These are phyloP conservation scores for Torymus auratus DNA, from an alignment of 2,888 invertebrate species.

Conservation along the genomic window DNA sequence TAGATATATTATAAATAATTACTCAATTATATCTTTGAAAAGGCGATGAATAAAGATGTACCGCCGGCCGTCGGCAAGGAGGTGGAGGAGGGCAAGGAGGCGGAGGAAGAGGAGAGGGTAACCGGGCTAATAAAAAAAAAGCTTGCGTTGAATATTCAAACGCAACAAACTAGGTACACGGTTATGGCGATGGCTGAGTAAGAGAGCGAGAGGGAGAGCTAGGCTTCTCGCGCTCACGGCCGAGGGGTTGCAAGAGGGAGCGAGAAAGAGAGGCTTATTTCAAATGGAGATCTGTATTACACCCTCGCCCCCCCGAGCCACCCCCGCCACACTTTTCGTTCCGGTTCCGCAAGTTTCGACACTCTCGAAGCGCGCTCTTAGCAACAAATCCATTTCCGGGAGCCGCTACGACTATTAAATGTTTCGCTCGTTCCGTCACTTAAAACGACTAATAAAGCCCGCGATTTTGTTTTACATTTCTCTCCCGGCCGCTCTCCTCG, in stretches of 20 bases:
- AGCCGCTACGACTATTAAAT: constrained; percentile 43
- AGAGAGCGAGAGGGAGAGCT: constrained; percentile 54
- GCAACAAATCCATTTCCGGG: constrained; percentile 58
- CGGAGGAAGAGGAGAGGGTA: constrained; percentile 61
- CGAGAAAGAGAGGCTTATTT: constrained; percentile 72
- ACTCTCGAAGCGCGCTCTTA: constrained; percentile 52
- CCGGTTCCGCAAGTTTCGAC: constrained; percentile 68
- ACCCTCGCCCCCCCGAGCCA: constrained; percentile 67
- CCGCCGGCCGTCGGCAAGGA: constrained; percentile 68
- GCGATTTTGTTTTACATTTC: constrained; percentile 55
- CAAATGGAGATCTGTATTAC: constrained; percentile 77
- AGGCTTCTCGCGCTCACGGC: too few species aligned
- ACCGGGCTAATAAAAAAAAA: constrained; percentile 74
- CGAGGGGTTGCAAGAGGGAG: constrained; percentile 50
- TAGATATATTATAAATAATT: constrained; percentile 78
- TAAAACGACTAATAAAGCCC: constrained; percentile 55
- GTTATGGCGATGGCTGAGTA: constrained; percentile 63
- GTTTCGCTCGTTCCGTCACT: constrained; percentile 47
- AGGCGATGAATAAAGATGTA: constrained; percentile 77
- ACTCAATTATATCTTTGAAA: constrained; percentile 77
- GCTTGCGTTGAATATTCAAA: constrained; percentile 76
- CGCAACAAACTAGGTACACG: constrained; percentile 76
- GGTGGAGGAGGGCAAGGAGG: too few species aligned
- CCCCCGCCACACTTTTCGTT: constrained; percentile 67
- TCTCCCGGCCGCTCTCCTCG: too few species aligned